Evolutionary conservation across 1,140 invertebrate species (phyloP).

Genomic region (Trinorchestia longiramus): DNA sequence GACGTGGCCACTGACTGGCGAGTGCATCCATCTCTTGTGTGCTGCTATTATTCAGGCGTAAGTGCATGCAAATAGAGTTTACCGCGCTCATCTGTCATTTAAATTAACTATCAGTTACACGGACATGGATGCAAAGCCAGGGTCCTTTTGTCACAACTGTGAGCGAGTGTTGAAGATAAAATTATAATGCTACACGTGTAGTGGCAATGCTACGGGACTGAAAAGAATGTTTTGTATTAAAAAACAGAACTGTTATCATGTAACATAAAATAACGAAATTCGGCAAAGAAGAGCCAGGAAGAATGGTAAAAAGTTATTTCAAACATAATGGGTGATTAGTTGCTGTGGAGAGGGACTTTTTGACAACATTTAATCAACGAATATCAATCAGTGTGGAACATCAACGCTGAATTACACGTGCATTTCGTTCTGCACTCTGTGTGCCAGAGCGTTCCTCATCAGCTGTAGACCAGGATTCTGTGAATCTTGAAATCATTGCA

Average conservation of each 20-base stretch:
- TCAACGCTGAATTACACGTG: too few relatives aligned
- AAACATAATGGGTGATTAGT: too few relatives aligned
- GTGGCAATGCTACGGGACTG: neutral
- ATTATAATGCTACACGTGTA: neutral
- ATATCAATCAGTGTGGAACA: too few relatives aligned
- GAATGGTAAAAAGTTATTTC: too few relatives aligned
- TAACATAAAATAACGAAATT: too few relatives aligned
- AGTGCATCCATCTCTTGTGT: neutral
- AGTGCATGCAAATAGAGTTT: constrained; percentile 1
- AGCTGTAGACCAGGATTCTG: too few relatives aligned
- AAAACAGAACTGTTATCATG: neutral
- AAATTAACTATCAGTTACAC: neutral
- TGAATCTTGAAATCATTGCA: too few relatives aligned
- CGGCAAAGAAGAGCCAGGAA: too few relatives aligned
- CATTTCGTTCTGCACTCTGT: too few relatives aligned
- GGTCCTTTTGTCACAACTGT: neutral
- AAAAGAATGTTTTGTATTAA: neutral
- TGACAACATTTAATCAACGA: too few relatives aligned
- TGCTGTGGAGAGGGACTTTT: too few relatives aligned
- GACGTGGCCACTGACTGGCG: neutral
- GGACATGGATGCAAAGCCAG: neutral
- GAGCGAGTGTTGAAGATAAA: neutral
- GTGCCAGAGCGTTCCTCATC: too few relatives aligned
- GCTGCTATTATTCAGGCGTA: neutral
- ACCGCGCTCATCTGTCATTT: neutral